phyloP scores from a whole-genome alignment of 2,113 vertebrate species.

The Zeus faber region DNA sequence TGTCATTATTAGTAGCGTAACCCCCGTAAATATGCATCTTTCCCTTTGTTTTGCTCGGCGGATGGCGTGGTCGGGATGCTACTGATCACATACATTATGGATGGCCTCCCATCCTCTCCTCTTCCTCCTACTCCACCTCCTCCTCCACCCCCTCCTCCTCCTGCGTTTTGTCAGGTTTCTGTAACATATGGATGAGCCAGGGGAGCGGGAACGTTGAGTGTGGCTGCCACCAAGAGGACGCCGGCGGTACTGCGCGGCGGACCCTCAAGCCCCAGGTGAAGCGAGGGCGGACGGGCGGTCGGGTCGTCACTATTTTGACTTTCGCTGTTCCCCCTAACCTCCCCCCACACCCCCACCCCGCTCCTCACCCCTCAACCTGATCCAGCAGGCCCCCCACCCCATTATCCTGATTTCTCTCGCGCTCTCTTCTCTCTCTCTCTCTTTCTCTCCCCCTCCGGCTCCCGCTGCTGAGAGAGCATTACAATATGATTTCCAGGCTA shows the following conservation, averaged over 20 bases:
- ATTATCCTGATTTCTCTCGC: no score
- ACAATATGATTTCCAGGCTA: slow-evolving; percentile 50
- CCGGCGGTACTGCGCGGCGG: neutral
- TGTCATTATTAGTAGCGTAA: slow-evolving; percentile 57
- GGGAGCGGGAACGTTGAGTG: slow-evolving; percentile 17
- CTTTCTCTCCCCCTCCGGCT: no score
- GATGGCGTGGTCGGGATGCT: slow-evolving; percentile 53
- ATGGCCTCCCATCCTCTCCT: slow-evolving; percentile 42
- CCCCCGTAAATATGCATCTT: slow-evolving; percentile 56
- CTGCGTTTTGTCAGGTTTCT: slow-evolving; percentile 14
- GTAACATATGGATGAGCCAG: neutral
- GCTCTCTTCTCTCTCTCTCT: no score
- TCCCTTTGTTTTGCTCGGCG: slow-evolving; percentile 46
- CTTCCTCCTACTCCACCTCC: slow-evolving; percentile 32
- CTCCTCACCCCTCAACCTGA: no score
- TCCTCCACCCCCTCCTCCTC: slow-evolving; percentile 22
- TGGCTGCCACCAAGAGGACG: slow-evolving; percentile 68
- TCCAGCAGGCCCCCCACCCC: no score
- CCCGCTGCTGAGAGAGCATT: slow-evolving; percentile 34
- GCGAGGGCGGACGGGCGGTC: no score
- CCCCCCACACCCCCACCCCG: neutral
- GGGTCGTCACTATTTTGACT: no score
- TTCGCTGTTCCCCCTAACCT: neutral
- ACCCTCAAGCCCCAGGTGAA: no score
- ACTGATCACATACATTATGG: slow-evolving; percentile 71